Conservation (phyloP, 2,113 vertebrate genomes). For the Nibea coibor region DNA sequence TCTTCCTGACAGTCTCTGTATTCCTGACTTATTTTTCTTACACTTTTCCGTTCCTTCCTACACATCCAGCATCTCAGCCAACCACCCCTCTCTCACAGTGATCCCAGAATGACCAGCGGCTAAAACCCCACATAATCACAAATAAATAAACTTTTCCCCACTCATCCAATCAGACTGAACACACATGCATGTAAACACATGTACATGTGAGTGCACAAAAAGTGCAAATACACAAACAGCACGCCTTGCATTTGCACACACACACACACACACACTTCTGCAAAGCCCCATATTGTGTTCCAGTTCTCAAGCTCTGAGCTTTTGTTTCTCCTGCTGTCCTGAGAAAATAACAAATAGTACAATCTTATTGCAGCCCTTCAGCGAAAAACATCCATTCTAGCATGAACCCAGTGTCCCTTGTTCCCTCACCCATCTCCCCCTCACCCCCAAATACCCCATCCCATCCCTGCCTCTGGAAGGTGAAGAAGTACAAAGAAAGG, state of each 20-base stretch:
- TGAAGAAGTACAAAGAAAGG: conserved; percentile 77
- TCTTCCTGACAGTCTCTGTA: neutral
- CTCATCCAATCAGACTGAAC: conserved; percentile 23
- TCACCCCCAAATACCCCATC: conserved; percentile 28
- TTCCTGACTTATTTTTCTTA: neutral
- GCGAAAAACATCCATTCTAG: conserved; percentile 65
- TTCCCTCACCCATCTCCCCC: conserved; percentile 38
- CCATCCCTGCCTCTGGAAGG: conserved; percentile 63
- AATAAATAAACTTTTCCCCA: conserved; percentile 57
- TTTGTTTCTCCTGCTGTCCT: conserved; percentile 27
- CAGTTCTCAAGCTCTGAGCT: conserved; percentile 56
- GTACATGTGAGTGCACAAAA: conserved; percentile 20
- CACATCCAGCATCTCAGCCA: neutral
- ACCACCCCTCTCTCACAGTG: conserved; percentile 20
- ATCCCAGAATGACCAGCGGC: conserved; percentile 35
- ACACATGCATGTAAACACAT: conserved; percentile 36
- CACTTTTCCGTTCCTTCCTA: neutral
- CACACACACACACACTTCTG: conserved; percentile 6
- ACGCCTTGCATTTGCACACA: neutral
- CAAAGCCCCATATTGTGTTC: neutral
- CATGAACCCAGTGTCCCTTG: conserved; percentile 69
- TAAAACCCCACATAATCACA: conserved; percentile 54
- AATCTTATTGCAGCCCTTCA: conserved; percentile 44
- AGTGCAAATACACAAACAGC: conserved; percentile 27
- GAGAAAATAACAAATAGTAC: conserved; percentile 67